Conservation (phyloP, 35 echinoderm and acorn worm species). For the Nesometra sesokonis region DNA sequence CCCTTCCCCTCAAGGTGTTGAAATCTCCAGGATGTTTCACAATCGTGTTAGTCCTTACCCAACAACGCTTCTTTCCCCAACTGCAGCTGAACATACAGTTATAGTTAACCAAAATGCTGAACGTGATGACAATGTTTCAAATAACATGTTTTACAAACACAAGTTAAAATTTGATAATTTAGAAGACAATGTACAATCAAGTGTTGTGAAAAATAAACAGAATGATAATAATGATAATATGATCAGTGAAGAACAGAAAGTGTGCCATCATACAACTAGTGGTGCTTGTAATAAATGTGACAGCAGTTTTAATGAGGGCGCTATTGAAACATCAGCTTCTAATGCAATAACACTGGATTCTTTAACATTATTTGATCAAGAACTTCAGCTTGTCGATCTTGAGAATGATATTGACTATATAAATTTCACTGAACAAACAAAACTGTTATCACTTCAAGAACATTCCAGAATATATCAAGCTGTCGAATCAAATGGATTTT, state of each 20-base stretch:
- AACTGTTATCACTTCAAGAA: neutral
- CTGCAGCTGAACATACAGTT: neutral
- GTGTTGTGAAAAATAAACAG: neutral
- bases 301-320: too few relatives aligned
- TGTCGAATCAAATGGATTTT: neutral
- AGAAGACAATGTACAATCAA: too few relatives aligned
- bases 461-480: neutral
- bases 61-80: neutral
- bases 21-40: neutral
- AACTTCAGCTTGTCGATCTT: neutral
- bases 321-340: too few relatives aligned
- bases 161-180: neutral
- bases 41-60: neutral
- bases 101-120: neutral
- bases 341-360: too few relatives aligned
- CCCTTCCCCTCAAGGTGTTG: neutral
- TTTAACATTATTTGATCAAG: too few relatives aligned
- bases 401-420: neutral
- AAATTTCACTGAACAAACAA: neutral
- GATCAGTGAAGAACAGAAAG: neutral
- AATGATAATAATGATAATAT: neutral
- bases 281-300: neutral
- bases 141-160: neutral
- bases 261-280: too few relatives aligned
- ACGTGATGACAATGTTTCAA: neutral